These are phyloP conservation scores for Phytoseiulus persimilis DNA, from an alignment of 2,888 invertebrate genomes.

Conservation along the genomic window DNA sequence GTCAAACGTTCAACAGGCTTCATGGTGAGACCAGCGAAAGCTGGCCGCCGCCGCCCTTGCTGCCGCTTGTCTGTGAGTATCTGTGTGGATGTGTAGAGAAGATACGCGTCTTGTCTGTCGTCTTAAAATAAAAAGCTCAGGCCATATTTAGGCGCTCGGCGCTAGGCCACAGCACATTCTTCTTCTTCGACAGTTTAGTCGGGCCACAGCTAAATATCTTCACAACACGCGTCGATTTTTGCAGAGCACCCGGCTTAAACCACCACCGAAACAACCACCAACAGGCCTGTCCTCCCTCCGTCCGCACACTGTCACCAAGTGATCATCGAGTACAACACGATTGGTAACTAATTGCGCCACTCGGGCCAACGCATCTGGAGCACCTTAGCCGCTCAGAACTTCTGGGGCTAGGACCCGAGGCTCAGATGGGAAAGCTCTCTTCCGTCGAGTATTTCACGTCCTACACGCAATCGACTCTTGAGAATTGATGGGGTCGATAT, in stretches of 20 bases:
- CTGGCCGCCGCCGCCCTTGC: not conserved
- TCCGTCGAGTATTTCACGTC: no score
- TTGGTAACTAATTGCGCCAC: no score
- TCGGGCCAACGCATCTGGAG: no score
- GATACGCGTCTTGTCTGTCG: slow-evolving; percentile 5
- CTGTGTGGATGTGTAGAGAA: slow-evolving; percentile 5
- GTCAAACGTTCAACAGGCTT: not conserved
- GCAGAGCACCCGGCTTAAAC: not conserved
- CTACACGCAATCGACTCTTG: no score
- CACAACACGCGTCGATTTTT: not conserved
- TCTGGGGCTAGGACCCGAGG: no score
- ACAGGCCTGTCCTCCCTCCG: no score
- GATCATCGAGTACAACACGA: no score
- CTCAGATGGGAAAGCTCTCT: no score
- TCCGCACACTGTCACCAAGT: no score
- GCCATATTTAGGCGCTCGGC: not conserved
- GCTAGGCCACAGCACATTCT: not conserved
- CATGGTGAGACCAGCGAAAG: not conserved
- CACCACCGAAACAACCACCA: not conserved
- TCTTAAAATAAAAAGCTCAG: not conserved
- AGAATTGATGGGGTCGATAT: no score
- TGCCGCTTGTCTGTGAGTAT: not conserved
- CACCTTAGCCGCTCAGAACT: no score
- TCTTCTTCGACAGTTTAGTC: not conserved
- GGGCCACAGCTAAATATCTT: not conserved